Percentiles rank a stretch among this genome's conserved stretches.
Conservation (phyloP, 2,888 invertebrate genomes). For the Eristalis intricaria region DNA sequence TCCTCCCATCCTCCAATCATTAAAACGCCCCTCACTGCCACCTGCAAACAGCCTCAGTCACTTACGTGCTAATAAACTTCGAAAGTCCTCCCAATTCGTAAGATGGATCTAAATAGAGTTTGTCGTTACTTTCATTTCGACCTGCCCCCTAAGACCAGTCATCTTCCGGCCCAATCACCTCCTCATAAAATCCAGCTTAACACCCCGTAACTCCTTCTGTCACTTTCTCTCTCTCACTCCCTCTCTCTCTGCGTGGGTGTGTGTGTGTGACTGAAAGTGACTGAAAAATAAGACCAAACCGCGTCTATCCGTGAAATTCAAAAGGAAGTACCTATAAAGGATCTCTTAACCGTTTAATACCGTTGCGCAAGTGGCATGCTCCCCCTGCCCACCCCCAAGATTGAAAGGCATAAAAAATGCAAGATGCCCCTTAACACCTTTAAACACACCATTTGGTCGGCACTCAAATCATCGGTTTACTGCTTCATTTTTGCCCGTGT, state of each 20-base stretch:
- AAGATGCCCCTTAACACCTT: slow-evolving; percentile 23
- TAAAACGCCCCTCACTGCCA: neutral
- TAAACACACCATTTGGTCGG: neutral
- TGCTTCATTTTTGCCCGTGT: slow-evolving; percentile 52
- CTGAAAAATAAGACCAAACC: slow-evolving; percentile 47
- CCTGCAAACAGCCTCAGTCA: neutral
- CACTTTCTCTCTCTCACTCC: neutral
- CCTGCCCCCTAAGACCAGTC: neutral
- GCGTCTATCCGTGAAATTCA: slow-evolving; percentile 42
- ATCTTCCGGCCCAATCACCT: neutral
- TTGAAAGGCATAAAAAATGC: slow-evolving; percentile 53
- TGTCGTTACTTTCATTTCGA: neutral
- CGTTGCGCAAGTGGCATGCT: slow-evolving; percentile 38
- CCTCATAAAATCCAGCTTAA: neutral
- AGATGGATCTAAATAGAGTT: neutral
- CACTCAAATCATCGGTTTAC: slow-evolving; percentile 61
- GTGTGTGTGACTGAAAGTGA: neutral
- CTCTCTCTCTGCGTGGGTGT: neutral
- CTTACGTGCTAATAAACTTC: neutral
- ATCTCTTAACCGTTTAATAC: slow-evolving; percentile 58
- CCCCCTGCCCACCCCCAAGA: no score
- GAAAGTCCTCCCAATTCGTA: neutral
- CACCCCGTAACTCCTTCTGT: neutral
- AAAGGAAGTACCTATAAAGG: slow-evolving; percentile 36
- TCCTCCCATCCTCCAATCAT: neutral